These are phyloP conservation scores for Pilophorus perplexus DNA, from an alignment of 2,888 invertebrate genomes.

Conservation along the genomic window DNA sequence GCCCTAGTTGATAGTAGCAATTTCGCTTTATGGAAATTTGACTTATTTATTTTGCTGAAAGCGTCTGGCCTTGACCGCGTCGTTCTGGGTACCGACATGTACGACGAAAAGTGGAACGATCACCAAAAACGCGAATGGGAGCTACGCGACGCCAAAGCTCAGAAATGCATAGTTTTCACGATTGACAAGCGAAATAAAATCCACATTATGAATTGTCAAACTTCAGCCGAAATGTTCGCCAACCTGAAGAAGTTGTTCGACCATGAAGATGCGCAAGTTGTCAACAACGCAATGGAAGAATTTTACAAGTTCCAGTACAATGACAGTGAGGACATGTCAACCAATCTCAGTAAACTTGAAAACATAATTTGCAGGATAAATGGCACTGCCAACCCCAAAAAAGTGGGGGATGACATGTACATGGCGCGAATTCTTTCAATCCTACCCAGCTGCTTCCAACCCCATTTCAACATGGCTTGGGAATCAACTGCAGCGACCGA, in stretches of 20 bases:
- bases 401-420: background rate
- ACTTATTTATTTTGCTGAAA: background rate
- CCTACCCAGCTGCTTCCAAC: conserved; percentile 8
- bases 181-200: no score
- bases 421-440: conserved; percentile 13
- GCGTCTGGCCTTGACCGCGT: no score
- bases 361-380: background rate
- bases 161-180: no score
- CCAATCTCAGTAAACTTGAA: background rate
- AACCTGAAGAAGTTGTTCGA: no score
- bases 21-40: background rate
- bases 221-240: no score
- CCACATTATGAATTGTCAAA: no score
- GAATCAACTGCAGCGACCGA: conserved; percentile 2
- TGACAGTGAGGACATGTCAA: background rate
- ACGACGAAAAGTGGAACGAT: no score
- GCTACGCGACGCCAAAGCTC: no score
- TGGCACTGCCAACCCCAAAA: background rate
- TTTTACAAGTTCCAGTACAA: background rate
- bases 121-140: no score
- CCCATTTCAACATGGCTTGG: conserved; percentile 8
- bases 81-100: no score
- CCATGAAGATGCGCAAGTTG: no score
- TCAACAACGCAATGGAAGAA: no score
- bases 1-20: background rate